Percentiles rank a stretch among this genome's conserved stretches.
These are phyloP conservation scores for Rhyacophila brunnea DNA, from an alignment of 1,140 invertebrate species.

Conservation along the genomic window DNA sequence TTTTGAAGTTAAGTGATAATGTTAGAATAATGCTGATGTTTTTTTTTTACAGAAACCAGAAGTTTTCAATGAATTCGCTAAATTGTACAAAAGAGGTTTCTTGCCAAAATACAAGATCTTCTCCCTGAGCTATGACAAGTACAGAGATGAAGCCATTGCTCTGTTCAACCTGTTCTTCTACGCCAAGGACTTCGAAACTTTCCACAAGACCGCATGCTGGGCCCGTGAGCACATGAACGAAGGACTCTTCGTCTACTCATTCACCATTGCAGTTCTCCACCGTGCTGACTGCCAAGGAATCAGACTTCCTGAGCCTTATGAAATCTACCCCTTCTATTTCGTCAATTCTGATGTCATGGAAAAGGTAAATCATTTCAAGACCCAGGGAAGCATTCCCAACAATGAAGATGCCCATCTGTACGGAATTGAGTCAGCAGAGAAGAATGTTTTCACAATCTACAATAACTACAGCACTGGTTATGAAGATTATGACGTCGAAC, in stretches of 20 bases:
- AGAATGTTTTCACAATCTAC: constrained; percentile 44
- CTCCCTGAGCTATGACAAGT: constrained; percentile 50
- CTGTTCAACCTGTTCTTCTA: constrained; percentile 56
- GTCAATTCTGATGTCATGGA: constrained; percentile 57
- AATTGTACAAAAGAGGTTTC: constrained; percentile 51
- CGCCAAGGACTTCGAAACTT: constrained; percentile 61
- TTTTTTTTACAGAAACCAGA: constrained; percentile 42
- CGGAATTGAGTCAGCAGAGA: constrained; percentile 46
- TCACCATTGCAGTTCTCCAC: constrained; percentile 59
- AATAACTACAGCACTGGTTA: constrained; percentile 60
- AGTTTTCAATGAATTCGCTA: constrained; percentile 56
- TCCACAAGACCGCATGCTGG: constrained; percentile 62
- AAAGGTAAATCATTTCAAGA: constrained; percentile 57
- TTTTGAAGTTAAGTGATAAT: neutral
- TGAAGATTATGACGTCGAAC: constrained; percentile 53
- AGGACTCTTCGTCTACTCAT: constrained; percentile 58
- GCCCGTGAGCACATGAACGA: constrained; percentile 60
- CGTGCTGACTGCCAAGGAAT: constrained; percentile 58
- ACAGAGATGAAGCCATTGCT: constrained; percentile 46
- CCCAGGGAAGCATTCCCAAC: constrained; percentile 49
- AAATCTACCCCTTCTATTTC: constrained; percentile 63
- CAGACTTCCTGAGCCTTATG: constrained; percentile 61
- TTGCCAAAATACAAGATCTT: constrained; percentile 55
- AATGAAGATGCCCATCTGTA: constrained; percentile 39
- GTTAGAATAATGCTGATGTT: neutral